phyloP scores from a whole-genome alignment of 1,140 invertebrate species.

The Brachionus plicatilis region DNA sequence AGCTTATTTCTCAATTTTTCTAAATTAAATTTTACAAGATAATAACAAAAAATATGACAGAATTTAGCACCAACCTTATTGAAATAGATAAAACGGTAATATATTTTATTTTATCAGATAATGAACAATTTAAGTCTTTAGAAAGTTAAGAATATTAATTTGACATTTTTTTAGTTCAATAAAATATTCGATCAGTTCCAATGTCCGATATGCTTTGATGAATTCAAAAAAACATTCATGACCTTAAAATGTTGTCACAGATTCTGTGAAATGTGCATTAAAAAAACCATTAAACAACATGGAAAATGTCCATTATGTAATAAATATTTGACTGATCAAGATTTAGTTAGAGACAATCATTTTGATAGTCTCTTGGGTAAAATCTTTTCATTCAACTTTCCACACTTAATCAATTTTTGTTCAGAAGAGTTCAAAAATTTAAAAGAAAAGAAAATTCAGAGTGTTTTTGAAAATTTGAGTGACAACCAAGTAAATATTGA shows the following conservation, averaged over 20 bases:
- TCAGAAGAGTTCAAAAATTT: neutral
- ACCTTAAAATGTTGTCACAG: constrained; percentile 4
- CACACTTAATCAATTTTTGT: neutral
- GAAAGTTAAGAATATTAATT: neutral
- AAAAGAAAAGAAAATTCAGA: constrained; percentile 28
- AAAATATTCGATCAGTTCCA: constrained; percentile 19
- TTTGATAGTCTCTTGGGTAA: neutral
- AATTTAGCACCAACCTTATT: neutral
- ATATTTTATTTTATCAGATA: neutral
- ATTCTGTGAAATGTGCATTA: constrained; percentile 19
- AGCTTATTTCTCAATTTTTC: neutral
- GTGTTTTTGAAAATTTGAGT: neutral
- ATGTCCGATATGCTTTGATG: neutral
- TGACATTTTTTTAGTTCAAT: neutral
- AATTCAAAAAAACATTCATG: constrained; percentile 1
- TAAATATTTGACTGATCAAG: neutral
- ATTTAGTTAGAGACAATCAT: constrained; percentile 6
- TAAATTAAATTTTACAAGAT: neutral
- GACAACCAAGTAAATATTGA: neutral
- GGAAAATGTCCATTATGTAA: constrained; percentile 23
- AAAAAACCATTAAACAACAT: neutral
- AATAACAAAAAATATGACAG: neutral
- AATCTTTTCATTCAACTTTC: neutral
- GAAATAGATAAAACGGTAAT: neutral
- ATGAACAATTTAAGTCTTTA: neutral